Evolutionary conservation across 1,140 invertebrate genomes (phyloP), one percentile per base, ranked within the genome.

Genomic region (Bombus haemorrhoidalis): DNA sequence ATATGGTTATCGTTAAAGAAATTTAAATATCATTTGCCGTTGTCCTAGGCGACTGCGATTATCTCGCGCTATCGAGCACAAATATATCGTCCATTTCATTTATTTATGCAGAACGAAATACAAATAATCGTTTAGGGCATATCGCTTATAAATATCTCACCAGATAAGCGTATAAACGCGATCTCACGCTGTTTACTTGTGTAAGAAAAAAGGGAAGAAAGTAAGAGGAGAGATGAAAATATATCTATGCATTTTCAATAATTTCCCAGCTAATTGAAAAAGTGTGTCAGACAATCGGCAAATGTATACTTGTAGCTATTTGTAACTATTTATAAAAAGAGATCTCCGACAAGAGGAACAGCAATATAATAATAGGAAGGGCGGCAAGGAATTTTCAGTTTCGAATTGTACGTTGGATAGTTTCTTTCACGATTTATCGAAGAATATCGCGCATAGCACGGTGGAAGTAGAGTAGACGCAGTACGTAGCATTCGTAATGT

Each of bases 401-500:
- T 53, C 47, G 47, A 22, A 53, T 53, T 6, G 47, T 37, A 25
- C 47, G 13, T 28, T 74, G 22, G 2, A 73, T 47, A 53, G 34
- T 72, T 73, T 62, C 41, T 37, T 64, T 37, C 22, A 32, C 43
- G 34, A 66, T 64, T 72, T 53, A 78, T 66, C 68, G 77, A 64
- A 47, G 25, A 10, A 68, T 25, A 79, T 83, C 32, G 59, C 22
- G n/a, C 34, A 28, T 34, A 2, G 12, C 25, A 28, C n/a, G 37
- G 10, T 79, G 37, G 43, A 73, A 80, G 64, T 77, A 43, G 47
- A 53, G 5, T 53, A 53, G 18, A 53, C 18, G 47, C 47, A 8
- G 47, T 57, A 37, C 82, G 41, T 28, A 78, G 62, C 43, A 59
- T 78, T 77, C 66, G 41, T 41, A 78, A 83, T 86, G 81, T 86